These are phyloP conservation scores for Campylomormyrus numenius DNA, from an alignment of 2,113 vertebrate genomes.

Conservation along the genomic window DNA sequence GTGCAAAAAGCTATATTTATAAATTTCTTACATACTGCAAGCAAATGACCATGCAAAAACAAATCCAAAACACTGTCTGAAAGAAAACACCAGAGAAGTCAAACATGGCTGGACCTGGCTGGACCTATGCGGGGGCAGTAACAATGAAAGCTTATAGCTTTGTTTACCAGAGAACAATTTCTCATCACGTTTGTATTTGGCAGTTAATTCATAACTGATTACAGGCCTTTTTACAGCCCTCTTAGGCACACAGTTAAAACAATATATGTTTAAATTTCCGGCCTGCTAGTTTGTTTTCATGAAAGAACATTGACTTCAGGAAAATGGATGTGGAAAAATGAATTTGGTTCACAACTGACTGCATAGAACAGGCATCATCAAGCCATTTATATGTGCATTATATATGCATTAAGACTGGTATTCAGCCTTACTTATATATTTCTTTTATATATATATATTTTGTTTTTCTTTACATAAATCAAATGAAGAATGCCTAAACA, in stretches of 20 bases:
- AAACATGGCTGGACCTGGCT: neutral
- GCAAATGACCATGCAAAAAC: neutral
- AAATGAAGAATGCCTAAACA: neutral
- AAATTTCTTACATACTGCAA: neutral
- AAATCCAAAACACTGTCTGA: neutral
- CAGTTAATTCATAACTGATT: conserved; percentile 27
- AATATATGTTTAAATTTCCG: neutral
- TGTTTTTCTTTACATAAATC: neutral
- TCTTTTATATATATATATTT: accelerated
- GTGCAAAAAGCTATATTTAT: neutral
- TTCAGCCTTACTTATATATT: neutral
- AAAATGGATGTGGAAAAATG: neutral
- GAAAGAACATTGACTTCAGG: neutral
- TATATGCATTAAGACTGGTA: neutral
- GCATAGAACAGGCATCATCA: neutral
- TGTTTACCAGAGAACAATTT: conserved; percentile 24
- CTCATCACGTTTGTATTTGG: conserved; percentile 8
- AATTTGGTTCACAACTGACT: neutral
- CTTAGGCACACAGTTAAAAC: neutral
- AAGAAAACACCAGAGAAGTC: neutral
- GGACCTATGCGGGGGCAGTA: neutral
- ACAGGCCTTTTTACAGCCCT: conserved; percentile 7
- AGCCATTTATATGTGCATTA: neutral
- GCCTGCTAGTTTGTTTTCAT: neutral
- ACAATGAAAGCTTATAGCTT: conserved; percentile 23